Percentiles rank a stretch among this genome's conserved stretches.
These are phyloP conservation scores for Oreochromis niloticus DNA, from an alignment of 2,113 vertebrate genomes.

Conservation along the genomic window DNA sequence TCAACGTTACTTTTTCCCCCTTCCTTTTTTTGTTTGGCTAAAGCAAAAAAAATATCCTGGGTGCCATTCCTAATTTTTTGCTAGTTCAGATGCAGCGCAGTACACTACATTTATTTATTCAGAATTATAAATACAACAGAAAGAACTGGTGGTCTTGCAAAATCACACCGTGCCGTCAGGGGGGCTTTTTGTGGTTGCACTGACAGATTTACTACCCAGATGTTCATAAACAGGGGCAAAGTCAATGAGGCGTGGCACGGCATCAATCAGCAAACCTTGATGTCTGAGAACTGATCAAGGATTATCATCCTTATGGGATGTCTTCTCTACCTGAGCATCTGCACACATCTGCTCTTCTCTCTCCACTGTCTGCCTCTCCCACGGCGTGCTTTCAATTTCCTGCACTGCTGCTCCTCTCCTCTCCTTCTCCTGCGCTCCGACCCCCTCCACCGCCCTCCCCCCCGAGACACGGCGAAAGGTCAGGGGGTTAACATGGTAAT, in stretches of 20 bases:
- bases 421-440: not conserved
- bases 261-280: not conserved
- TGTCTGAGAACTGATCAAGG: not conserved
- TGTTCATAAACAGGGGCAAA: slow-evolving; percentile 41
- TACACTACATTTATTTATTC: slow-evolving; percentile 28
- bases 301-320: not conserved
- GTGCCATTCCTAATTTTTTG: not conserved
- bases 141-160: slow-evolving; percentile 41
- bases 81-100: not conserved
- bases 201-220: slow-evolving; percentile 58
- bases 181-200: slow-evolving; percentile 49
- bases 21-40: not conserved
- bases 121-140: slow-evolving; percentile 36
- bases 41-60: not conserved
- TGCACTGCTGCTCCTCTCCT: slow-evolving; percentile 5
- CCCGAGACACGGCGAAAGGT: slow-evolving; percentile 53
- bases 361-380: not conserved
- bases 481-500: slow-evolving; percentile 75
- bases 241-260: not conserved
- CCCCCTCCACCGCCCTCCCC: slow-evolving; percentile 29
- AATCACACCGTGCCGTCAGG: slow-evolving; percentile 18
- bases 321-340: slow-evolving; percentile 37
- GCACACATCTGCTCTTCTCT: slow-evolving; percentile 21
- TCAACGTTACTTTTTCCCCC: not conserved
- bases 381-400: slow-evolving; percentile 63